phyloP scores from a whole-genome alignment of 1,140 invertebrate species.

The Cyclina sinensis region DNA sequence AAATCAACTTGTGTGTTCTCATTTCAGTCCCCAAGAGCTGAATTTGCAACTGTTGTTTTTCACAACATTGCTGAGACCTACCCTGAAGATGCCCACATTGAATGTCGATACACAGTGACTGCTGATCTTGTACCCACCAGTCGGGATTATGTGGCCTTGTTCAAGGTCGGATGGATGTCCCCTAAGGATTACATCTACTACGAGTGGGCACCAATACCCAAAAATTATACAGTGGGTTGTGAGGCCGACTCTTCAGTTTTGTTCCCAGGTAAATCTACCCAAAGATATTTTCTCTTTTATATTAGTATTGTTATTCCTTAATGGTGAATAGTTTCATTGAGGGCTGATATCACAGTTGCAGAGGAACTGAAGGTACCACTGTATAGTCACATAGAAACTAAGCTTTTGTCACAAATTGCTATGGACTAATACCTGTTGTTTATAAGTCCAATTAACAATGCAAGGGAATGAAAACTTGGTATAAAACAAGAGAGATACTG shows the following conservation, averaged over 20 bases:
- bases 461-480: too few relatives aligned
- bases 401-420: too few relatives aligned
- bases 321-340: too few relatives aligned
- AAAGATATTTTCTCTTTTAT: too few relatives aligned
- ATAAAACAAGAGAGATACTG: too few relatives aligned
- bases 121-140: conserved; percentile 74
- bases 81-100: conserved; percentile 82
- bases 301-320: too few relatives aligned
- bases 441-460: too few relatives aligned
- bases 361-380: too few relatives aligned
- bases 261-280: conserved; percentile 74
- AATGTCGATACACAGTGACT: conserved; percentile 83
- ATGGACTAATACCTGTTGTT: too few relatives aligned
- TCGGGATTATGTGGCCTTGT: conserved; percentile 85
- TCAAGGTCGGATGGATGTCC: conserved; percentile 84
- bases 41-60: conserved; percentile 85
- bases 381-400: too few relatives aligned
- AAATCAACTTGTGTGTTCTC: too few relatives aligned
- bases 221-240: conserved; percentile 71
- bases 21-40: conserved; percentile 66
- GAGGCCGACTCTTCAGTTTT: conserved; percentile 76
- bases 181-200: conserved; percentile 82
- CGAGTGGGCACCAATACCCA: conserved; percentile 79
- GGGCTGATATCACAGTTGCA: too few relatives aligned
- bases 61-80: conserved; percentile 84